phyloP scores from a whole-genome alignment of 1,140 invertebrate species.

The Homalodisca vitripennis region DNA sequence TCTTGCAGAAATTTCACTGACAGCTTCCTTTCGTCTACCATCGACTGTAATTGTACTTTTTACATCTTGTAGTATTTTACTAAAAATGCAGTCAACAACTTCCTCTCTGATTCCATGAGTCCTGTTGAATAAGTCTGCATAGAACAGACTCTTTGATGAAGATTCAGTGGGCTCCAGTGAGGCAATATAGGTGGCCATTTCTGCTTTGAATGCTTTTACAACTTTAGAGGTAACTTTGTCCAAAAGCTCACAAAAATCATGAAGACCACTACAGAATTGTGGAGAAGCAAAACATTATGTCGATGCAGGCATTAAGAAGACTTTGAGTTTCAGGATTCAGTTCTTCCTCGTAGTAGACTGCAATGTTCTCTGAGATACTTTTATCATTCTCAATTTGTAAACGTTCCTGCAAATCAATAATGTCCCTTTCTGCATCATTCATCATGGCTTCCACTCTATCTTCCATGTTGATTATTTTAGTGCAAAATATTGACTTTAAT shows the following conservation, averaged over 20 bases:
- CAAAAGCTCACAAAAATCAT: background rate
- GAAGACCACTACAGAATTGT: background rate
- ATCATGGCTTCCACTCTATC: conserved; percentile 7
- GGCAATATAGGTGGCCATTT: background rate
- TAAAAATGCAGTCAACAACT: background rate
- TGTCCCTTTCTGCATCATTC: background rate
- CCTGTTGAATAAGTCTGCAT: background rate
- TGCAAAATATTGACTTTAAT: background rate
- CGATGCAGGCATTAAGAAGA: background rate
- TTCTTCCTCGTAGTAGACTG: background rate
- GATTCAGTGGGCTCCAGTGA: conserved; percentile 11
- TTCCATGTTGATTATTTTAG: conserved; percentile 3
- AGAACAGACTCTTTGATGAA: background rate
- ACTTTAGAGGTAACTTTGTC: background rate
- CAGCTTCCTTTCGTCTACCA: background rate
- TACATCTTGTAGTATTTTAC: background rate
- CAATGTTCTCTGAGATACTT: background rate
- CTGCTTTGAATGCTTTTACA: background rate
- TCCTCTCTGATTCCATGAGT: background rate
- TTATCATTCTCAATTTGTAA: background rate
- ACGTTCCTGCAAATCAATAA: background rate
- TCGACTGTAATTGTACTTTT: background rate
- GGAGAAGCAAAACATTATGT: background rate
- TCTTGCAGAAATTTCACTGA: background rate
- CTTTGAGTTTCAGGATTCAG: background rate